Conservation (phyloP, 2,888 invertebrate species). For the Athetis lepigone region DNA sequence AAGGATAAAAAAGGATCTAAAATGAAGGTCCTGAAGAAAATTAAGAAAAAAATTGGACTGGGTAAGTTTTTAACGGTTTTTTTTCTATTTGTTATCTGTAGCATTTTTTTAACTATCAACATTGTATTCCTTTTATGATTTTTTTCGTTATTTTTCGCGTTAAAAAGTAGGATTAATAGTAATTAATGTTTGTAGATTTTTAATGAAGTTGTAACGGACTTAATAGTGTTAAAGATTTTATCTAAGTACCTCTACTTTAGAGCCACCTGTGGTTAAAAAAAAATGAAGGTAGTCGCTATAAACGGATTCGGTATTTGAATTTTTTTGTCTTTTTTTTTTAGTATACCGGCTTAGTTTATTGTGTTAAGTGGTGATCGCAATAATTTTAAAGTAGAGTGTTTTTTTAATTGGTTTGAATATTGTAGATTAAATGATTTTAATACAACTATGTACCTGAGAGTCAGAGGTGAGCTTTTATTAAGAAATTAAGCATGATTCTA, state of each 20-base stretch:
- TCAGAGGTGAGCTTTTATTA: background rate
- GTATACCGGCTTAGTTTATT: background rate
- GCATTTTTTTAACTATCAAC: slow-evolving; percentile 1
- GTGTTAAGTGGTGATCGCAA: background rate
- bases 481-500: too few species aligned
- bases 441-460: background rate
- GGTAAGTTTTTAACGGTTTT: slow-evolving; percentile 91
- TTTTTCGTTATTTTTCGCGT: background rate
- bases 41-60: slow-evolving; percentile 96
- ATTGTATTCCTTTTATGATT: slow-evolving; percentile 22
- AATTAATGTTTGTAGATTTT: too few species aligned
- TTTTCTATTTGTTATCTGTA: slow-evolving; percentile 17
- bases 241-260: slow-evolving; percentile 23
- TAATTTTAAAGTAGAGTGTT: background rate
- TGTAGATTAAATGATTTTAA: background rate
- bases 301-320: background rate
- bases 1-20: slow-evolving; percentile 91
- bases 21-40: slow-evolving; percentile 97
- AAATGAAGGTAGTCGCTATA: slow-evolving; percentile 9
- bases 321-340: background rate
- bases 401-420: background rate
- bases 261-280: background rate
- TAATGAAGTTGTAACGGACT: background rate
- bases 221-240: slow-evolving; percentile 17
- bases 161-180: background rate